These are phyloP conservation scores for Chrosomus eos DNA, from an alignment of 2,797 vertebrate species.

Conservation along the genomic window DNA sequence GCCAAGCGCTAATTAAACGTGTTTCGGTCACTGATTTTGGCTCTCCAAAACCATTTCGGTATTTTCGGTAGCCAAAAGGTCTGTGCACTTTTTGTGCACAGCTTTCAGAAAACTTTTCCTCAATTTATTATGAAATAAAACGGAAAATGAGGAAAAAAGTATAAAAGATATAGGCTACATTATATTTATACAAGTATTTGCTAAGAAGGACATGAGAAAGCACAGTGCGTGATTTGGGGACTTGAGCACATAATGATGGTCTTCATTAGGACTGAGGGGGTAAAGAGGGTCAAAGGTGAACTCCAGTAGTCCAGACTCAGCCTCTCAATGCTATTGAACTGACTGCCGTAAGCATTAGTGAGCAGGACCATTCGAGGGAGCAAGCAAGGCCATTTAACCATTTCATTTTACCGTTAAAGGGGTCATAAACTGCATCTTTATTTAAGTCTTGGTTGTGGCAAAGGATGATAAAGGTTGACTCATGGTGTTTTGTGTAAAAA, in stretches of 20 bases:
- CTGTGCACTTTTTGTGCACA: no score
- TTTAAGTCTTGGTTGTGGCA: neutral
- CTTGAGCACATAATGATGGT: slow-evolving; percentile 9
- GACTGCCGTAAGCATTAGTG: slow-evolving; percentile 18
- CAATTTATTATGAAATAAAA: no score
- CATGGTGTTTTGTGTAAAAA: neutral
- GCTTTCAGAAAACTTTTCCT: no score
- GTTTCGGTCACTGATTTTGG: no score
- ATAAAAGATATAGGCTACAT: no score
- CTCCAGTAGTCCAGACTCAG: slow-evolving; percentile 19
- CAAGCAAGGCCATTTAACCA: slow-evolving; percentile 34
- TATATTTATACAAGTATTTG: neutral
- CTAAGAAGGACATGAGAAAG: slow-evolving; percentile 14
- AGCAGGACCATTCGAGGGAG: slow-evolving; percentile 3
- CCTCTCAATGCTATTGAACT: slow-evolving; percentile 3
- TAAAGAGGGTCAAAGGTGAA: slow-evolving; percentile 38
- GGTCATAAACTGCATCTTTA: neutral
- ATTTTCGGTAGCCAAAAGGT: no score
- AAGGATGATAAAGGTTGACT: neutral
- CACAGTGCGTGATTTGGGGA: slow-evolving; percentile 13
- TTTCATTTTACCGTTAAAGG: slow-evolving; percentile 15
- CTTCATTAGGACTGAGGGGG: slow-evolving; percentile 11
- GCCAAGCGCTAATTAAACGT: no score
- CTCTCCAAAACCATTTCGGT: no score
- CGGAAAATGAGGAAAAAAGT: no score